These are phyloP conservation scores for Pantala flavescens DNA, from an alignment of 1,140 invertebrate species.

Conservation along the genomic window DNA sequence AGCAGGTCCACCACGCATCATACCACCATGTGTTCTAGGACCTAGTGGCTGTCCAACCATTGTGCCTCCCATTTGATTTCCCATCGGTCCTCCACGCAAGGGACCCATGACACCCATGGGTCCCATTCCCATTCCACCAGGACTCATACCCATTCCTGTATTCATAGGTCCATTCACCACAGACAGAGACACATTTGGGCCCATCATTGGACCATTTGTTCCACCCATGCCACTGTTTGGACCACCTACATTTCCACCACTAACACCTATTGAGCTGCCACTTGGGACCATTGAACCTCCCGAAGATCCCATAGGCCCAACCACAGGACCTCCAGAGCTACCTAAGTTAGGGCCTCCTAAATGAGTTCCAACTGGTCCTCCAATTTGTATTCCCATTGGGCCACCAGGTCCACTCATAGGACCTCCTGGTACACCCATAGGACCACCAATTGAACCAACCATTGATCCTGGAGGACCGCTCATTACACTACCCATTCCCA, in stretches of 20 bases:
- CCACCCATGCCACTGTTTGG: constrained; percentile 23
- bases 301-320: constrained; percentile 24
- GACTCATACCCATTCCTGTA: constrained; percentile 32
- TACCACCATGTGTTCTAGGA: constrained; percentile 24
- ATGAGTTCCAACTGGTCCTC: background rate
- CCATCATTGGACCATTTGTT: constrained; percentile 32
- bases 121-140: constrained; percentile 40
- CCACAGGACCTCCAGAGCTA: background rate
- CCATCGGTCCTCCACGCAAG: constrained; percentile 17
- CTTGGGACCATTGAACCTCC: constrained; percentile 22
- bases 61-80: background rate
- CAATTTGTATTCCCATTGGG: constrained; percentile 28
- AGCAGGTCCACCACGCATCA: constrained; percentile 31
- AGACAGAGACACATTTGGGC: constrained; percentile 13
- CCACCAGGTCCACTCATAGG: constrained; percentile 35
- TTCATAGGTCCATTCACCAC: constrained; percentile 22
- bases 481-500: constrained; percentile 29
- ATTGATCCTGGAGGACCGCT: constrained; percentile 35
- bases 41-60: background rate
- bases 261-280: constrained; percentile 25
- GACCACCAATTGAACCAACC: constrained; percentile 30
- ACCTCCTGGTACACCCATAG: constrained; percentile 37
- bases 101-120: constrained; percentile 43
- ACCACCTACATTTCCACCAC: constrained; percentile 23
- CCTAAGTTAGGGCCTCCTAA: background rate